Base-by-base conservation (phyloP, 1,140 invertebrate species). In the Lasioglossum albipes region DNA sequence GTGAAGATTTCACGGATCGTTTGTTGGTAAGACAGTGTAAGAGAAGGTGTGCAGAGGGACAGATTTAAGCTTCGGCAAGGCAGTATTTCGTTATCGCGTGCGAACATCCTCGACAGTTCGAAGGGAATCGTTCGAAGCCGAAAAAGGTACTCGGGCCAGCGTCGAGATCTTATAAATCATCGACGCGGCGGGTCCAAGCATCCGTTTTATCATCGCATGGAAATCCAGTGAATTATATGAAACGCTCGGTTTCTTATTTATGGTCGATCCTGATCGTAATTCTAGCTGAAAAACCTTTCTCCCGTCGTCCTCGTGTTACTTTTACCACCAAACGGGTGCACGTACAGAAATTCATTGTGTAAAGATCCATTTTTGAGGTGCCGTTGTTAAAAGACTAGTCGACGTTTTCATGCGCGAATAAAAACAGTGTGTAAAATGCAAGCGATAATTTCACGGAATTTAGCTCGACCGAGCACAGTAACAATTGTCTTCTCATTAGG, bases 151-250 rank as follows among this genome's bases (percentile, higher is more conserved):
- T 62, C 42, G 41, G 16, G n/a, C 18, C 69, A 71, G 41, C 18
- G 42, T 64, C 27, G 59, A 89, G 88, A 90, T 89, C 87, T 89
- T 90, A 89, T 92, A 92, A 92, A 92, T 92, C 91, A 91, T 92
- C 84, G 80, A 74, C 74, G 85, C 82, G 62, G 62, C 77, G 75
- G 75, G 41, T 54, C 75, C 74, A 84, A 90, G 89, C 90, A 90
- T 92, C 88, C 91, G 87, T 91, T 92, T 92, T 92, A 92, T 92
- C 90, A 92, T 92, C 91, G 89, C 90, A 92, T 92, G 91, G 91
- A 92, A 92, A 92, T 92, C 88, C 90, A 92, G 89, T 90, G 91
- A 91, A 86, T 91, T 92, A 91, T 91, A 90, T 88, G 88, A 74
- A 83, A 85, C 89, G 87, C 76, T 86, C 79, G 84, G 84, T 84